Evolutionary conservation across 1,140 invertebrate genomes (phyloP), one percentile per base, ranked within the genome.

Genomic region (Palaemon carinicauda): DNA sequence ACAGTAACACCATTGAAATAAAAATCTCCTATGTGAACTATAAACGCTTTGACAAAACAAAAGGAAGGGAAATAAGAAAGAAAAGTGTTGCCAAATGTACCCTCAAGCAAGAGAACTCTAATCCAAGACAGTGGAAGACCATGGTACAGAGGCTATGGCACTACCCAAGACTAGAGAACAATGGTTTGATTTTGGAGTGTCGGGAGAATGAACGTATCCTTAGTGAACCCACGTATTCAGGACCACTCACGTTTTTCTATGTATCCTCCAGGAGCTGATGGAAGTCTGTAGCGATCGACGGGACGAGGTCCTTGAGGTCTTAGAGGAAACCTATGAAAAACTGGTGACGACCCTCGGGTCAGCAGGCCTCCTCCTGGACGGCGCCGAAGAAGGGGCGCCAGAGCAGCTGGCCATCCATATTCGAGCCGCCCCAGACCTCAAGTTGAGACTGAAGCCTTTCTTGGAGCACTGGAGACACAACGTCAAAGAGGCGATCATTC

Each of bases 261-360:
- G 3, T 21, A 7, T 21, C 24, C 31, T 29, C 0, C 31, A 88
- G 87, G 75, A 82, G 31, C n/a, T 82, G 33, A 17, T 82, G 53
- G 80, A 73, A 7, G 73, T 56, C 17, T 78, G 80, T 19, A 79
- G 31, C 1, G 5, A 52, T 50, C 50, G 50, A 15, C 81, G 87
- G 21, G 81, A 71, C 24, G 80, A 79, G 19, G 27, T 51, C 17
- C 19, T 82, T 12, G 77, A 88, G 27, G 53, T 69, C 29, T 80
- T 88, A 24, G 56, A 79, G 56, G 87, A 88, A 15, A 80, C 75
- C 7, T 88, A 78, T 19, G 87, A 88, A 10, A 51, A 54, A 17
- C 60, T 88, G 60, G 80, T 88, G 27, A 79, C 74, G 4, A 88
- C 87, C 7, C 65, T 88, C 9, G 77, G 80, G 12, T 88, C 87